Evolutionary conservation across 1,140 invertebrate genomes (phyloP).

Genomic region (Harlomillsia oculata): DNA sequence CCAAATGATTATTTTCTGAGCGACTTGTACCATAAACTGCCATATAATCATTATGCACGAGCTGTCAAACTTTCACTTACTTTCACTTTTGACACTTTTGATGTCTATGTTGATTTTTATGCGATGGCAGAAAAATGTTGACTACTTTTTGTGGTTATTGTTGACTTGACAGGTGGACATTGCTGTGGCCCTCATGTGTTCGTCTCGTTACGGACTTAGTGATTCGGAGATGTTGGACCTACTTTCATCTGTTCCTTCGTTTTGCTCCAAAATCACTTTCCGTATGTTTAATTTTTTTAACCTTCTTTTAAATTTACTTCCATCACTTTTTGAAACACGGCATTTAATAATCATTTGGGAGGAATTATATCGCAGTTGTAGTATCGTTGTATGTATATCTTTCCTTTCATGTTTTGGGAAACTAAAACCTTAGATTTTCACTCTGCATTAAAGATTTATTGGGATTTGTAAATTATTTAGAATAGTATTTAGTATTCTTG

Average conservation of each 20-base stretch:
- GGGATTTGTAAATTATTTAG: too few species aligned
- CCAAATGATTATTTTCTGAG: slow-evolving; percentile 9
- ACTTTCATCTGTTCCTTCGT: slow-evolving; percentile 57
- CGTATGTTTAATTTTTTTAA: slow-evolving; percentile 42
- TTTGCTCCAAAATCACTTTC: slow-evolving; percentile 54
- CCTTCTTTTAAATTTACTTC: slow-evolving; percentile 12
- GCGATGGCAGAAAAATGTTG: too few species aligned
- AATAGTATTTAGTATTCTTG: too few species aligned
- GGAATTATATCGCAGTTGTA: too few species aligned
- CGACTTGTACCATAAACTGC: background rate
- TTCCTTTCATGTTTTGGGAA: too few species aligned
- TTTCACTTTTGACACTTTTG: background rate
- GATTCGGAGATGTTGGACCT: slow-evolving; percentile 65
- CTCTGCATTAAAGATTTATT: too few species aligned
- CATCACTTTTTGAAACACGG: background rate
- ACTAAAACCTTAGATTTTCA: too few species aligned
- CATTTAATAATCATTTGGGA: too few species aligned
- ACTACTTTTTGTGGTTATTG: too few species aligned
- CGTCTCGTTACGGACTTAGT: slow-evolving; percentile 58
- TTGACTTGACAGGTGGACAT: slow-evolving; percentile 41
- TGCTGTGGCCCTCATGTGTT: slow-evolving; percentile 57
- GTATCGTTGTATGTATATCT: too few species aligned
- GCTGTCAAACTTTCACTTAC: background rate
- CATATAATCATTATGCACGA: background rate
- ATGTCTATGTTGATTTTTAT: background rate